Conservation (phyloP, 2,888 invertebrate species). For the Caenorhabditis sinica region DNA sequence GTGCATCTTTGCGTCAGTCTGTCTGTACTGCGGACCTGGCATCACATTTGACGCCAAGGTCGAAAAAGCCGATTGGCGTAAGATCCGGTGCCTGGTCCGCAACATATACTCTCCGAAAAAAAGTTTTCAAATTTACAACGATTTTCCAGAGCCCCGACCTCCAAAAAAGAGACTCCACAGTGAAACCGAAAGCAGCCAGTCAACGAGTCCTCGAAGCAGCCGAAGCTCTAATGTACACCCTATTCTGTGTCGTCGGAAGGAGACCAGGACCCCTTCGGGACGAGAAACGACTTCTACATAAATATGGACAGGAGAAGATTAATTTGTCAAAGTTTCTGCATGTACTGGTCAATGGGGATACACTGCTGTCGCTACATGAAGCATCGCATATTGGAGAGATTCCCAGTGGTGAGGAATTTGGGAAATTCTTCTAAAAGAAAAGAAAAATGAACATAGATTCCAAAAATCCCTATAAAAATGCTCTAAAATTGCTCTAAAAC, state of each 20-base stretch:
- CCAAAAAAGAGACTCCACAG: background rate
- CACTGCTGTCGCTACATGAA: constrained; percentile 80
- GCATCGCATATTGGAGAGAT: constrained; percentile 76
- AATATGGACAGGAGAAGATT: constrained; percentile 76
- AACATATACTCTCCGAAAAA: no score
- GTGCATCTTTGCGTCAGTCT: no score
- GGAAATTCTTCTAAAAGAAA: background rate
- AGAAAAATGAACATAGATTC: no score
- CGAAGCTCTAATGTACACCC: constrained; percentile 91
- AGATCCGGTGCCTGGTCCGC: no score
- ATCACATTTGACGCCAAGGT: no score
- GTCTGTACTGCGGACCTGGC: no score
- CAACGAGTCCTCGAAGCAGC: constrained; percentile 98
- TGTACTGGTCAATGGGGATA: constrained; percentile 80
- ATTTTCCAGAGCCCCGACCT: constrained; percentile 30
- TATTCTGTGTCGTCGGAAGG: constrained; percentile 77
- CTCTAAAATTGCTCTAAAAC: no score
- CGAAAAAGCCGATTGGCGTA: no score
- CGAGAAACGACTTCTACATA: constrained; percentile 75
- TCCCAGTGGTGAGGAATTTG: constrained; percentile 61
- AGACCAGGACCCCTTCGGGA: constrained; percentile 70
- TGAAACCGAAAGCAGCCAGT: constrained; percentile 88
- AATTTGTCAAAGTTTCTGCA: constrained; percentile 75
- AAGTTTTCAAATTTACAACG: no score
- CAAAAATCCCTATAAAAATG: no score